phyloP scores from a whole-genome alignment of 2,888 invertebrate species.

The Hoplodrina ambigua region DNA sequence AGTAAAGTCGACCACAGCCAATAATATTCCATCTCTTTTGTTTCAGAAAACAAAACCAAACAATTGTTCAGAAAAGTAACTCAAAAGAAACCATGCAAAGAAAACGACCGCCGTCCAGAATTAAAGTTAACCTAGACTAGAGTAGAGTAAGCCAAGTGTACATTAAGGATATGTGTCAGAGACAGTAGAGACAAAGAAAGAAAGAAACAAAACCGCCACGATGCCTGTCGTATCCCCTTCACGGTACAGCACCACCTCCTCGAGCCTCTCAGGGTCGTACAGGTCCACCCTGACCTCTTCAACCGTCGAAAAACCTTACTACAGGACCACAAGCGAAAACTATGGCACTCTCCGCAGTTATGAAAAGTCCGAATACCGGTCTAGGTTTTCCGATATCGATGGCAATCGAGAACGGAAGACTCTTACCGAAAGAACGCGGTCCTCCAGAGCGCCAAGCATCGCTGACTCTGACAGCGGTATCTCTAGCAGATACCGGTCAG shows the following conservation, averaged over 20 bases:
- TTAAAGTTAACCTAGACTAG: slow-evolving; percentile 70
- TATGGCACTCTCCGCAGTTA: slow-evolving; percentile 81
- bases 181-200: slow-evolving; percentile 15
- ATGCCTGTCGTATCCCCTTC: slow-evolving; percentile 92
- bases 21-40: slow-evolving; percentile 56
- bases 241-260: slow-evolving; percentile 83
- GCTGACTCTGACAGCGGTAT: slow-evolving; percentile 87
- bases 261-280: slow-evolving; percentile 87
- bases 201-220: slow-evolving; percentile 58
- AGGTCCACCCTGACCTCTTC: slow-evolving; percentile 85
- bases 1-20: too few species aligned
- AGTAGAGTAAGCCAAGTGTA: slow-evolving; percentile 49
- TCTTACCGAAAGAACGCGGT: slow-evolving; percentile 82
- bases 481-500: slow-evolving; percentile 81
- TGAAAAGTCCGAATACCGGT: slow-evolving; percentile 78
- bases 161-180: slow-evolving; percentile 59
- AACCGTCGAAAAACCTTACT: slow-evolving; percentile 90
- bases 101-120: slow-evolving; percentile 81
- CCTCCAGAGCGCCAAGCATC: slow-evolving; percentile 84
- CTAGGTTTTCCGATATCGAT: slow-evolving; percentile 82
- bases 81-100: slow-evolving; percentile 77
- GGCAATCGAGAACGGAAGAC: slow-evolving; percentile 84
- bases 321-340: slow-evolving; percentile 83
- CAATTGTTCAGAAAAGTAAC: slow-evolving; percentile 32
- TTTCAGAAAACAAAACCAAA: slow-evolving; percentile 73